These are phyloP conservation scores for Mormyrus iriodes DNA, from an alignment of 2,113 vertebrate genomes.

Conservation along the genomic window DNA sequence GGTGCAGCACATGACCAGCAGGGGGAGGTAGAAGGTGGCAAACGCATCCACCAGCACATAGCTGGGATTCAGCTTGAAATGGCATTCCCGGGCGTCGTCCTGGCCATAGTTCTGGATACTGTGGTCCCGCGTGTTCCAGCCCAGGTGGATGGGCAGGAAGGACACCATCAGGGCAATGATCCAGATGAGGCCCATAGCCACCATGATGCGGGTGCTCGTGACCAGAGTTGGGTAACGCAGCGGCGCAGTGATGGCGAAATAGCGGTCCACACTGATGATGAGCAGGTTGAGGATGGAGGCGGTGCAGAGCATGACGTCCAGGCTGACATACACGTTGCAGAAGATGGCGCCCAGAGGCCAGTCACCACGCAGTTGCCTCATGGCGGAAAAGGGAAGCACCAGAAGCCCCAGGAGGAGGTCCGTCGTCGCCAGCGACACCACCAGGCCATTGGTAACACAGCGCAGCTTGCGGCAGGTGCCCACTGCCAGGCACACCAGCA, in stretches of 20 bases:
- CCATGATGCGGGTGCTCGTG: constrained; percentile 62
- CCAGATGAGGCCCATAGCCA: constrained; percentile 77
- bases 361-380: constrained; percentile 60
- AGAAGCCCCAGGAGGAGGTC: constrained; percentile 84
- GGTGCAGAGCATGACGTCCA: constrained; percentile 94
- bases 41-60: constrained; percentile 78
- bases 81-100: constrained; percentile 51
- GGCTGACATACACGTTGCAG: constrained; percentile 86
- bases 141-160: constrained; percentile 89
- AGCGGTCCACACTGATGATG: constrained; percentile 89
- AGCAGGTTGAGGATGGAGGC: constrained; percentile 94
- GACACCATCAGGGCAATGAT: constrained; percentile 79
- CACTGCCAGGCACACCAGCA: constrained; percentile 86
- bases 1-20: constrained; percentile 83
- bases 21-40: constrained; percentile 84
- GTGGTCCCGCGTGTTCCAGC: constrained; percentile 80
- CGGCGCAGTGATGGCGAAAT: constrained; percentile 80
- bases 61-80: constrained; percentile 71
- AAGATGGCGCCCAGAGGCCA: constrained; percentile 74
- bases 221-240: constrained; percentile 77
- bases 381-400: constrained; percentile 88
- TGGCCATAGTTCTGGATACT: constrained; percentile 61
- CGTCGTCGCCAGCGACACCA: constrained; percentile 82
- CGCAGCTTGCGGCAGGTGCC: constrained; percentile 75
- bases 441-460: constrained; percentile 88